Conservation (phyloP, 2,113 vertebrate genomes). For the Thunnus thynnus region DNA sequence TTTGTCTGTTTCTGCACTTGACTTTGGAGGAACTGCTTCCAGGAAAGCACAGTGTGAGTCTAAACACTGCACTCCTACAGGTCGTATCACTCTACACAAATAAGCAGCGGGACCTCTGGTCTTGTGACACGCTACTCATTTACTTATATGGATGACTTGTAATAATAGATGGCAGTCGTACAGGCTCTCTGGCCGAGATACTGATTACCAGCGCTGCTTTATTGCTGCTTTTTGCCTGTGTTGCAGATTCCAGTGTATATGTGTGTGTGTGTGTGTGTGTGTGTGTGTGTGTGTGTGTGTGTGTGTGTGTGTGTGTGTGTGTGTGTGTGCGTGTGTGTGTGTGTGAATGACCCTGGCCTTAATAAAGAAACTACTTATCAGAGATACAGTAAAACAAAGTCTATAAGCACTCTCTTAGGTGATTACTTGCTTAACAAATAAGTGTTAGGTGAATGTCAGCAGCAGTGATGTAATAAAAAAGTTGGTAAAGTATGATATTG, state of each 20-base stretch:
- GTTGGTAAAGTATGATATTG: not conserved
- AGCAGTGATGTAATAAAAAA: not conserved
- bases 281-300: conserved; percentile 39
- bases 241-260: conserved; percentile 51
- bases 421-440: conserved; percentile 27
- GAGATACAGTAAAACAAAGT: conserved; percentile 28
- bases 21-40: conserved; percentile 43
- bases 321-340: conserved; percentile 47
- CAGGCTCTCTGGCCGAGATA: conserved; percentile 35
- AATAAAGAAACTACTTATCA: conserved; percentile 48
- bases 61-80: conserved; percentile 37
- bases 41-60: conserved; percentile 43
- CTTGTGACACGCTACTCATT: conserved; percentile 79
- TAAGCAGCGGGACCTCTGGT: conserved; percentile 49
- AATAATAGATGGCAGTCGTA: conserved; percentile 41
- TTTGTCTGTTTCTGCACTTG: conserved; percentile 29
- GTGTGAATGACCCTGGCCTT: conserved; percentile 33
- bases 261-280: conserved; percentile 33
- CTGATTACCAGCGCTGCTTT: conserved; percentile 65
- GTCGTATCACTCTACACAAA: conserved; percentile 53
- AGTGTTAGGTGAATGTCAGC: conserved; percentile 5
- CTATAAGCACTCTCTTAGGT: conserved; percentile 21
- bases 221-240: conserved; percentile 57
- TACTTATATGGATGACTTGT: conserved; percentile 66
- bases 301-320: conserved; percentile 29